phyloP scores from a whole-genome alignment of 2,888 invertebrate genomes.

The Pyrrhosoma nymphula region DNA sequence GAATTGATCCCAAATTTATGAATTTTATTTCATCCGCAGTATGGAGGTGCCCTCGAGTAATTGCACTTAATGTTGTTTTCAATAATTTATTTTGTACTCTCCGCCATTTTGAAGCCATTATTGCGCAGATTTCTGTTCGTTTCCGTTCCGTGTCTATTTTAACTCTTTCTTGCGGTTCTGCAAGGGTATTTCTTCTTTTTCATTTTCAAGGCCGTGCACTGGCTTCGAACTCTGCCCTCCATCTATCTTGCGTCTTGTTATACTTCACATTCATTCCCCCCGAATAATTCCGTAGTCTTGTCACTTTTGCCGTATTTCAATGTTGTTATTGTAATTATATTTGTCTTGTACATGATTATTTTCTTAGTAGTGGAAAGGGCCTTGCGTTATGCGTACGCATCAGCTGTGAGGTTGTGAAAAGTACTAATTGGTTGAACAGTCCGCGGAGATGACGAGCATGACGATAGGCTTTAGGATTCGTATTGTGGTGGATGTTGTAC shows the following conservation, averaged over 20 bases:
- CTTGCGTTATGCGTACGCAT: background rate
- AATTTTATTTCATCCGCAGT: background rate
- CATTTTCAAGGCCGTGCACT: constrained; percentile 65
- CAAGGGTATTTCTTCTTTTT: constrained; percentile 63
- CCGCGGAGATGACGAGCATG: background rate
- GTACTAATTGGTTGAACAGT: background rate
- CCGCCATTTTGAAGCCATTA: constrained; percentile 65
- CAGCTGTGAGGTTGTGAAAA: background rate
- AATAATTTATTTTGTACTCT: constrained; percentile 57
- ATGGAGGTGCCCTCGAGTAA: background rate
- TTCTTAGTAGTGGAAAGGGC: background rate
- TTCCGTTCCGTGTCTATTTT: constrained; percentile 65
- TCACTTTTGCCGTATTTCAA: background rate
- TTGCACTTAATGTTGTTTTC: constrained; percentile 41
- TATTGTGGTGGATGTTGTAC: background rate
- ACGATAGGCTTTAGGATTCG: background rate
- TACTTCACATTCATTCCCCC: background rate
- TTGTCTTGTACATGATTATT: background rate
- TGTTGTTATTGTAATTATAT: background rate
- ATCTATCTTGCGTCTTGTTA: constrained; percentile 32
- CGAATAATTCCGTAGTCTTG: background rate
- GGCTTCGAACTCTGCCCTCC: constrained; percentile 66
- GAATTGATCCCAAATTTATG: background rate
- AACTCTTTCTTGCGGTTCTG: constrained; percentile 62
- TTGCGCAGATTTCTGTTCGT: constrained; percentile 65